These are phyloP conservation scores for Pantherophis alleghaniensis DNA, from an alignment of 2,797 vertebrate species.

Conservation along the genomic window DNA sequence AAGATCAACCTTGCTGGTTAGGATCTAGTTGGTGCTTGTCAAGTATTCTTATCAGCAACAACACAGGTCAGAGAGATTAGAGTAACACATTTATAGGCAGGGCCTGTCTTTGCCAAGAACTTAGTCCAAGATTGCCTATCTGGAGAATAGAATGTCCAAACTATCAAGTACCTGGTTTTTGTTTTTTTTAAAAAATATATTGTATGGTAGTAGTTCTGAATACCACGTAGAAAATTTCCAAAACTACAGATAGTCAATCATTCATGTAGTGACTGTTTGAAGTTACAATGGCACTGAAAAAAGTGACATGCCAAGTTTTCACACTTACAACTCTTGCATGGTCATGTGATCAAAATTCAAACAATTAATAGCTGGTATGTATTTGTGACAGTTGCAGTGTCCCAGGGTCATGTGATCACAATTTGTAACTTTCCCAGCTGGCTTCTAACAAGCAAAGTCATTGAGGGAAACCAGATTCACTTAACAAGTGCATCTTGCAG, in stretches of 20 bases:
- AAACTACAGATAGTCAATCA: background rate
- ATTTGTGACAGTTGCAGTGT: background rate
- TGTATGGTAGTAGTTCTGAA: background rate
- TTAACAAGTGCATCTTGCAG: background rate
- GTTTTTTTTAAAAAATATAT: background rate
- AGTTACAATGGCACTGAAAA: background rate
- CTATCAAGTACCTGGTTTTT: background rate
- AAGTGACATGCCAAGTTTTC: background rate
- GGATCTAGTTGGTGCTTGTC: background rate
- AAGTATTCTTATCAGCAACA: background rate
- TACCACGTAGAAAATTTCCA: background rate
- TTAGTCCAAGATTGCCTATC: background rate
- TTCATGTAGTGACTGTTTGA: background rate
- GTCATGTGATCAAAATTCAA: background rate
- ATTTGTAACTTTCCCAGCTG: background rate
- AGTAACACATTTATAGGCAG: background rate
- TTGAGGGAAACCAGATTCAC: background rate
- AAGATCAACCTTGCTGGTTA: background rate
- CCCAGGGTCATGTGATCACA: background rate
- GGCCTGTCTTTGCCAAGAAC: background rate
- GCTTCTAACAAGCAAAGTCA: background rate
- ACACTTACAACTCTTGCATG: background rate
- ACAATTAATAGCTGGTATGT: background rate
- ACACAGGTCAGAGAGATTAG: background rate
- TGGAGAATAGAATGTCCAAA: background rate